Percentiles rank a stretch among this genome's conserved stretches.
Evolutionary conservation across 2,888 invertebrate species (phyloP).

Genomic region (Sipha maydis): DNA sequence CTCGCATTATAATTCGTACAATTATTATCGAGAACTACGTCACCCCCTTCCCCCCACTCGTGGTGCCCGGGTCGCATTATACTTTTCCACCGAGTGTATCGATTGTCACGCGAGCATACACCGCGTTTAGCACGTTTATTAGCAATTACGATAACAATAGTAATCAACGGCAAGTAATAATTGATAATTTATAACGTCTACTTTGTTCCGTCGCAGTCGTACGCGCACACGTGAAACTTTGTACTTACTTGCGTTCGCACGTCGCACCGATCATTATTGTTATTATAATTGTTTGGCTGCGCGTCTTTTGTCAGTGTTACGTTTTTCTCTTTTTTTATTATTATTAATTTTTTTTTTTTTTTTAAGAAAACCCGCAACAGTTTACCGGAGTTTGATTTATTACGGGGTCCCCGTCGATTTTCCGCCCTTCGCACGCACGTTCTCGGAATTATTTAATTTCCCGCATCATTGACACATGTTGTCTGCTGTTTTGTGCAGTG

Average conservation of each 20-base stretch:
- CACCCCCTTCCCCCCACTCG: neutral
- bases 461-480: slow-evolving; percentile 62
- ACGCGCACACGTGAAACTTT: neutral
- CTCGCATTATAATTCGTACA: neutral
- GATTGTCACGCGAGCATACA: neutral
- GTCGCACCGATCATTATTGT: neutral
- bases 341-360: neutral
- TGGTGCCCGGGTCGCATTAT: neutral
- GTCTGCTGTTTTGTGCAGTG: slow-evolving; percentile 42
- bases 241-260: neutral
- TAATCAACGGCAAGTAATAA: no score
- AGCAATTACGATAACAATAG: no score
- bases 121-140: no score
- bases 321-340: neutral
- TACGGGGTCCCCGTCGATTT: slow-evolving; percentile 31
- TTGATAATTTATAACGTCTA: no score
- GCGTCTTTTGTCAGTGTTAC: neutral
- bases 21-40: neutral
- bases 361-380: slow-evolving; percentile 56
- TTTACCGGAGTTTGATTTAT: slow-evolving; percentile 55
- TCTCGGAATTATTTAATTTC: slow-evolving; percentile 60
- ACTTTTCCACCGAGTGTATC: neutral
- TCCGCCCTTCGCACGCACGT: slow-evolving; percentile 59
- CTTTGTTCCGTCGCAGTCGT: neutral
- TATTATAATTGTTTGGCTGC: neutral